Base-by-base conservation (phyloP, 2,113 vertebrate species). In the Mystacornis crossleyi region DNA sequence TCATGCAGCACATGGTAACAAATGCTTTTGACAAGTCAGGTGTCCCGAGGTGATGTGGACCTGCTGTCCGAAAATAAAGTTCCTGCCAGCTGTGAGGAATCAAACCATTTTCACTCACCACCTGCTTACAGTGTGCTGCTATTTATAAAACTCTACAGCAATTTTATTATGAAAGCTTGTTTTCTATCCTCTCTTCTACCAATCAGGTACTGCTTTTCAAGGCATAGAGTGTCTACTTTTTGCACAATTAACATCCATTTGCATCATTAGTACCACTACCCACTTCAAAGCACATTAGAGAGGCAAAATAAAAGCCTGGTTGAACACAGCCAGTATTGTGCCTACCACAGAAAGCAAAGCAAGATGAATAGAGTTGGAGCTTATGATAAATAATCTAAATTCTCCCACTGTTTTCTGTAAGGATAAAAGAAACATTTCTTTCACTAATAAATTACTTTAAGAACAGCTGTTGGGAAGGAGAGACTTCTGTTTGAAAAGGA, bases 61-160 rank as follows among this genome's bases (percentile, higher is more conserved):
- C 18, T 0, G 0, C 14, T 43, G 51, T 20, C 43, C 0, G 0
- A 82, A 91, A 90, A 91, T 33, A 25, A 92, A 86, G 29, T n/a
- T 72, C 10, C 53, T 86, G 40, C 40, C 53, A 89, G 90, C 74
- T 91, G 62, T 43, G 51, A 92, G 48, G 24, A 90, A 86, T 40
- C 48, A 80, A 70, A 66, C 18, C 5, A 47, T 58, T 36, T 81
- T 83, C n/a, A 34, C 50, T 78, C 60, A 16, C 82, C 60, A 73
- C 47, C 40, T 88, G 55, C 54, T 86, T 60, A 64, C 20, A 36
- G 33, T 26, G 23, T 45, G 12, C 51, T 81, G 57, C 72, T 93
- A 81, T 81, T 94, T 81, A 78, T 71, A 94, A 80, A 73, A 66
- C 43, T 53, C 79, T 9, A 36, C 55, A 86, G 50, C 38, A 88